Percentiles rank a stretch among this genome's conserved stretches.
Conservation (phyloP, 37 sponge, comb jelly and placozoan species). For the Corticium candelabrum region DNA sequence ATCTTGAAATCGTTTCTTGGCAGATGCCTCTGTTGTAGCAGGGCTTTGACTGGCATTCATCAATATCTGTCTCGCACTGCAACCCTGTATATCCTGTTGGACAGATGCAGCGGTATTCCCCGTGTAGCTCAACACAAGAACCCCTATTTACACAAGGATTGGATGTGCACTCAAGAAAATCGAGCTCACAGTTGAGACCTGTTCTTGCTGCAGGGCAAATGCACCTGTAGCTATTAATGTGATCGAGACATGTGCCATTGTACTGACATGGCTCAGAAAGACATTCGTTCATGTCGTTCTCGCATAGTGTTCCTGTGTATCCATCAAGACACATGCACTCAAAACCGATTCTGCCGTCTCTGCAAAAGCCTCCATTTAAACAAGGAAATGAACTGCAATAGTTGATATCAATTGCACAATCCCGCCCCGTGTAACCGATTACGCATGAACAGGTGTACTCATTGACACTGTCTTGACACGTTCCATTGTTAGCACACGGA, state of each 20-base stretch:
- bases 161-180: neutral
- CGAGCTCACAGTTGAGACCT: neutral
- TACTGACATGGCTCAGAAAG: neutral
- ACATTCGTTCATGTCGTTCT: slow-evolving; percentile 7
- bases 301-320: neutral
- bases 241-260: neutral
- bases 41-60: slow-evolving; percentile 13
- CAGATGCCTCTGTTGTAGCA: neutral
- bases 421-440: slow-evolving; percentile 8
- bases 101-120: neutral
- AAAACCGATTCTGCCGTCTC: neutral
- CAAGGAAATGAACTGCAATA: neutral
- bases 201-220: neutral
- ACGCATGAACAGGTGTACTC: neutral
- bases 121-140: neutral
- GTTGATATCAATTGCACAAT: neutral
- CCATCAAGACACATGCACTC: neutral
- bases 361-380: neutral
- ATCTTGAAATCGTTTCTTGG: neutral
- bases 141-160: neutral
- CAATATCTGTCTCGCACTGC: slow-evolving; percentile 2
- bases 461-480: slow-evolving; percentile 5
- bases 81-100: neutral
- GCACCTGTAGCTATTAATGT: neutral
- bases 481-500: slow-evolving; percentile 19